Evolutionary conservation across 2,113 vertebrate genomes (phyloP).

Genomic region (Phyllostomus hastatus): DNA sequence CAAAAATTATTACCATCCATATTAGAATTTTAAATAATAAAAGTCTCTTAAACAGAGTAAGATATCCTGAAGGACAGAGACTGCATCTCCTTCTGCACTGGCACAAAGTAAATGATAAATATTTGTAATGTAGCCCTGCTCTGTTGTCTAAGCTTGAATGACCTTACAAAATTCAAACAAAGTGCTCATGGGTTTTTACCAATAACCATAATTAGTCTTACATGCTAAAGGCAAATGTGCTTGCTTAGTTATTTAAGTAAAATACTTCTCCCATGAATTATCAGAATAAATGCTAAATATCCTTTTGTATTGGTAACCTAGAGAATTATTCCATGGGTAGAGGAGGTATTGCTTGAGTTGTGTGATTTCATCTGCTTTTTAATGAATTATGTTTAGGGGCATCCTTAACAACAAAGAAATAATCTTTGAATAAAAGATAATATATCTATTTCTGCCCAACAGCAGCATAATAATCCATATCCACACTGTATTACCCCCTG

Average conservation of each 20-base stretch:
- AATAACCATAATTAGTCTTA: neutral
- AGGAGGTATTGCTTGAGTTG: neutral
- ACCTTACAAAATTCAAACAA: neutral
- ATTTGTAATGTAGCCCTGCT: neutral
- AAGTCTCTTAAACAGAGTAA: neutral
- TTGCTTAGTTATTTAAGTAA: neutral
- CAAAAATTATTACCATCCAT: neutral
- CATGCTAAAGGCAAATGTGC: neutral
- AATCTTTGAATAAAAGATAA: neutral
- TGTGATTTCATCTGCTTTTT: neutral
- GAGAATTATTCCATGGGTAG: neutral
- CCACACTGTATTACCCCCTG: neutral
- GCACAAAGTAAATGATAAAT: neutral
- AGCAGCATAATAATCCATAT: neutral
- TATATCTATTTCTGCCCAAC: neutral
- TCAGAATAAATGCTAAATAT: neutral
- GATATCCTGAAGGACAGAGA: neutral
- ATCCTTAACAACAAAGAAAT: neutral
- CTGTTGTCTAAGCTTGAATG: neutral
- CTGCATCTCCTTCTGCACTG: neutral
- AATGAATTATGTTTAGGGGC: neutral
- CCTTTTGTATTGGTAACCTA: neutral
- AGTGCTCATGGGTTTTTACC: neutral
- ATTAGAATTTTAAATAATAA: conserved; percentile 30
- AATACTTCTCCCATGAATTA: neutral